Evolutionary conservation across 2,888 invertebrate genomes (phyloP), one percentile per base, ranked within the genome.

Genomic region (Ptychoptera albimana): DNA sequence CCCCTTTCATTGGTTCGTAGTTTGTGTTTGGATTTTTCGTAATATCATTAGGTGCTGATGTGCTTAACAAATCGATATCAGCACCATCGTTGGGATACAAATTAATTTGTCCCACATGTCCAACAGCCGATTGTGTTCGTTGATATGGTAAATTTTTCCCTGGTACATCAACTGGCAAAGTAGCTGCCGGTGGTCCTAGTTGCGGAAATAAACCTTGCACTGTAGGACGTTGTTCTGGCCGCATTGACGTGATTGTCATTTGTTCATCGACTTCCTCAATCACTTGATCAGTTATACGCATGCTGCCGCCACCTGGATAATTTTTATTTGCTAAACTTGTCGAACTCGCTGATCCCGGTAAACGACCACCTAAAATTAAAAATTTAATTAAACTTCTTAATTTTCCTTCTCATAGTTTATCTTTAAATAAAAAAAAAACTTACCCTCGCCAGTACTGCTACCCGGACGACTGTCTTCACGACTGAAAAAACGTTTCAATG

Each of bases 241-340:
- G 74, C 67, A 75, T 75, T 38, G 86, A 85, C 6, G 80, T 83
- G 47, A 85, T 79, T 9, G 86, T 87, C 55, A 77, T 70, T 60
- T 87, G 86, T 57, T 87, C 87, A 56, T 87, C 87, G 1, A 81
- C 77, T 61, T 81, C 79, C 57, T 81, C 80, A 48, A 81, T 82
- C 12, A 81, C 74, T 54, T 82, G 79, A 55, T 79, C 76, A 1
- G 79, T 73, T 11, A 82, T 75, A 54, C 77, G 72, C 70, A 77
- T 74, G 52, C 74, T 75, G 1, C 45, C 51, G 36, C 47, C 48
- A 2, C 49, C 49, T 34, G 42, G 42, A 8, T 40, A 29, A 37
- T 43, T 45, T 32, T 29, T 15, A 15, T 42, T 43, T 9, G 45
- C 46, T 40, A 66, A 49, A 46, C 64, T 64, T 1, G 59, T 55